phyloP scores from a whole-genome alignment of 2,113 vertebrate species.

The Datnioides undecimradiatus region DNA sequence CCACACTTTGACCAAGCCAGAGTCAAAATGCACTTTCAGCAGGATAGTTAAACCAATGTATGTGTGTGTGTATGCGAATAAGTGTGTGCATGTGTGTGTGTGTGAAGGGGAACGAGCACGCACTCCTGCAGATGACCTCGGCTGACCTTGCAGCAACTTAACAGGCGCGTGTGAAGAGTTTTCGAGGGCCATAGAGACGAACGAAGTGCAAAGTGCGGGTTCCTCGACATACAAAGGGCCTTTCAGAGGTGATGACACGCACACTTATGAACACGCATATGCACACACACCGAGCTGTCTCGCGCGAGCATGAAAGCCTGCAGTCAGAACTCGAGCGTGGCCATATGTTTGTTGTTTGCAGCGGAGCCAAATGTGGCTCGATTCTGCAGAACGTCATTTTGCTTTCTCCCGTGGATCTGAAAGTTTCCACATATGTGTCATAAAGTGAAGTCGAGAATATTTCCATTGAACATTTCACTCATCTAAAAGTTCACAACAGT shows the following conservation, averaged over 20 bases:
- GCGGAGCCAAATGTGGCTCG: neutral
- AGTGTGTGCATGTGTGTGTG: slow-evolving; percentile 16
- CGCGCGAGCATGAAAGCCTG: neutral
- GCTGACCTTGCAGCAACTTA: slow-evolving; percentile 29
- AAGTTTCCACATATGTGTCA: too few relatives aligned
- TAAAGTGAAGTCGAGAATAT: too few relatives aligned
- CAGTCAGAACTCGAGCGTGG: too few relatives aligned
- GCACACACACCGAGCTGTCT: neutral
- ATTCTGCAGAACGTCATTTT: neutral
- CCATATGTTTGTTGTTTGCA: neutral
- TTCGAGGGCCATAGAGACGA: neutral
- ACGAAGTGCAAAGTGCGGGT: neutral
- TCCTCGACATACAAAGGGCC: slow-evolving; percentile 27
- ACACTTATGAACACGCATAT: slow-evolving; percentile 12
- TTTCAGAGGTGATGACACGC: slow-evolving; percentile 34
- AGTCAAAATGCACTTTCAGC: slow-evolving; percentile 65
- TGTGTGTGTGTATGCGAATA: slow-evolving; percentile 12
- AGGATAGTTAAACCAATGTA: slow-evolving; percentile 22
- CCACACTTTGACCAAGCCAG: slow-evolving; percentile 57
- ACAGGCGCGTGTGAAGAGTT: slow-evolving; percentile 41
- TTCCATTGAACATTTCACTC: slow-evolving; percentile 9
- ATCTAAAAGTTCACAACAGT: neutral
- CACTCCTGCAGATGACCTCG: slow-evolving; percentile 32
- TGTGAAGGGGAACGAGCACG: neutral
- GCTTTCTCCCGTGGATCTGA: neutral